Percentiles rank a stretch among this genome's conserved stretches.
Evolutionary conservation across 2,797 vertebrate genomes (phyloP).

Genomic region (Periophthalmus magnuspinnatus): DNA sequence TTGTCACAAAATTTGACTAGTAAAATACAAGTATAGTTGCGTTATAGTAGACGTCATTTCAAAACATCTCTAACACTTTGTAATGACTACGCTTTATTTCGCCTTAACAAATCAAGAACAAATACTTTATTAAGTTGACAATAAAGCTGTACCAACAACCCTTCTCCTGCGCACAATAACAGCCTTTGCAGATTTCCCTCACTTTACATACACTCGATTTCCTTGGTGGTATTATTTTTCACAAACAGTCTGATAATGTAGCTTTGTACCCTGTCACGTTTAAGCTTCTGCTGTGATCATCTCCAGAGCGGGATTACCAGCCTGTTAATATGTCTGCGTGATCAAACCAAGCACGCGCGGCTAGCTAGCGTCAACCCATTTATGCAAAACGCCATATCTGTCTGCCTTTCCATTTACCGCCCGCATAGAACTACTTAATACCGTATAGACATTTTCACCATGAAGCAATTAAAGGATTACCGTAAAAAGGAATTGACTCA

Average conservation of each 20-base stretch:
- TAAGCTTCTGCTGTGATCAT: constrained; percentile 56
- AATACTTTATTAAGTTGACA: no score
- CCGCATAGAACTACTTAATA: constrained; percentile 78
- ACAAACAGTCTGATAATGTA: constrained; percentile 34
- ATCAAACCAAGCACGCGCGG: constrained; percentile 70
- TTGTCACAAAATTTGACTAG: no score
- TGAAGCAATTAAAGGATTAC: constrained; percentile 84
- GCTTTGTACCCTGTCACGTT: constrained; percentile 26
- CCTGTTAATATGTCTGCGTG: constrained; percentile 68
- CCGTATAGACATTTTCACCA: constrained; percentile 76
- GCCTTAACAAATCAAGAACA: no score
- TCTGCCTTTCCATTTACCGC: constrained; percentile 75
- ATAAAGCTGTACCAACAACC: no score
- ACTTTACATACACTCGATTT: background rate
- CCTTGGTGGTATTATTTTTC: constrained; percentile 11
- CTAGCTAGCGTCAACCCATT: constrained; percentile 78
- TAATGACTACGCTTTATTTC: no score
- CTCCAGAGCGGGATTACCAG: constrained; percentile 76
- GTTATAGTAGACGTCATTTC: no score
- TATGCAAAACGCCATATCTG: constrained; percentile 80
- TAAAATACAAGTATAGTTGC: no score
- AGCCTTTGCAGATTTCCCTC: background rate
- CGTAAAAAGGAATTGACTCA: constrained; percentile 46
- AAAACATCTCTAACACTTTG: no score
- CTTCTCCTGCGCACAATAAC: no score